Conservation (phyloP, 2,797 vertebrate genomes). For the Podarcis lilfordi region DNA sequence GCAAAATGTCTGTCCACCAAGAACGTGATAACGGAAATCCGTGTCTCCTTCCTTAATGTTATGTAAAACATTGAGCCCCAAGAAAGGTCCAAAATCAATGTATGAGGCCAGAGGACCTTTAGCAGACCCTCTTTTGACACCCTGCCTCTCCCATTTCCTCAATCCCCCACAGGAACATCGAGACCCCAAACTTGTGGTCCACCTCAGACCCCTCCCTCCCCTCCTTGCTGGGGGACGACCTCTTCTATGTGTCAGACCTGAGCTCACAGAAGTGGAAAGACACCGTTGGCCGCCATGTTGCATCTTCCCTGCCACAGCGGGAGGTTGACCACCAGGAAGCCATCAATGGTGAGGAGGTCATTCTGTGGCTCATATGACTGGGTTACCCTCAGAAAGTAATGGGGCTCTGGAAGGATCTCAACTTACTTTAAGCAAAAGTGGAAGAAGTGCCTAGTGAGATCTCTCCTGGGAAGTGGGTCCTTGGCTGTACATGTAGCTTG, state of each 20-base stretch:
- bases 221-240: constrained; percentile 85
- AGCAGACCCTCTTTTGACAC: neutral
- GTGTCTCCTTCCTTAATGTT: too few species aligned
- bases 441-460: neutral
- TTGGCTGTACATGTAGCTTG: too few species aligned
- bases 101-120: neutral
- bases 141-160: neutral
- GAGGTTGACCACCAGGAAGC: constrained; percentile 93
- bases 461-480: too few species aligned
- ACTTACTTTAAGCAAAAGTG: neutral
- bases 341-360: constrained; percentile 85
- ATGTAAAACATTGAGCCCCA: too few species aligned
- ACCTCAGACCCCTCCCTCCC: constrained; percentile 77
- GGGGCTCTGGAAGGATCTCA: neutral
- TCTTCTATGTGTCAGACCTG: constrained; percentile 78
- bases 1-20: too few species aligned
- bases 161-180: constrained; percentile 80
- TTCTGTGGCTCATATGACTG: too few species aligned
- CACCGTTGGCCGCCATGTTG: constrained; percentile 81
- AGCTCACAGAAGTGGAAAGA: constrained; percentile 93
- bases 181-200: constrained; percentile 83
- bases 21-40: too few species aligned
- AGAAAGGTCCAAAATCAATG: neutral
- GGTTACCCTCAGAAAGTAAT: neutral
- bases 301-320: constrained; percentile 79